phyloP scores from a whole-genome alignment of 2,888 invertebrate species.

The Prosapia bicincta region DNA sequence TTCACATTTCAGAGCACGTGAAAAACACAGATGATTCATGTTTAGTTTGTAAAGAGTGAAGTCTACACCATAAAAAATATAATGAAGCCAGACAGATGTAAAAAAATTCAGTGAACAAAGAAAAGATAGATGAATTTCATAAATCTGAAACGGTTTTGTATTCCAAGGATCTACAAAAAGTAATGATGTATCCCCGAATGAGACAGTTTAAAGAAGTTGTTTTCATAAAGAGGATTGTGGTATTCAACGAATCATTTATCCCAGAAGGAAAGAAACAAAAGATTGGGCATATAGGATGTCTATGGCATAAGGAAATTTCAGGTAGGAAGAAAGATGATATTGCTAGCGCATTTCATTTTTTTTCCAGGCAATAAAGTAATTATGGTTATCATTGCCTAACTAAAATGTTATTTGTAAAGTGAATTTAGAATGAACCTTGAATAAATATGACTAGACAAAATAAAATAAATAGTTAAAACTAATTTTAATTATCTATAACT shows the following conservation, averaged over 20 bases:
- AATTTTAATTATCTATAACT: too few relatives aligned
- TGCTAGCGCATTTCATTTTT: constrained; percentile 36
- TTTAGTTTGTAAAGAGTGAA: not conserved
- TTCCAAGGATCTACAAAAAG: not conserved
- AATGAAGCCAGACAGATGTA: not conserved
- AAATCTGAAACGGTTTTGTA: not conserved
- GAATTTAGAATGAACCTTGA: too few relatives aligned
- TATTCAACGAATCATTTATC: constrained; percentile 26
- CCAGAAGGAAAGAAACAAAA: constrained; percentile 18
- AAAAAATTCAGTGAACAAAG: not conserved
- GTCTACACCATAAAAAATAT: not conserved
- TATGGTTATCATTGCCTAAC: too few relatives aligned
- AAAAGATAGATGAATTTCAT: not conserved
- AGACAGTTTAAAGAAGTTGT: not conserved
- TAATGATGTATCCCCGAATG: not conserved
- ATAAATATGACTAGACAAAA: too few relatives aligned
- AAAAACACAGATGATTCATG: not conserved
- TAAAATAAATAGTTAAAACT: too few relatives aligned
- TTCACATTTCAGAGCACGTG: not conserved
- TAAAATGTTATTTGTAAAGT: too few relatives aligned
- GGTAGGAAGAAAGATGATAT: constrained; percentile 42
- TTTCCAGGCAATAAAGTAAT: too few relatives aligned
- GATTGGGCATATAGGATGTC: constrained; percentile 28
- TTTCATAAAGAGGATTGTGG: not conserved
- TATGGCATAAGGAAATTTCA: constrained; percentile 42